phyloP scores from a whole-genome alignment of 2,888 invertebrate genomes.

The Saturnia japonica region DNA sequence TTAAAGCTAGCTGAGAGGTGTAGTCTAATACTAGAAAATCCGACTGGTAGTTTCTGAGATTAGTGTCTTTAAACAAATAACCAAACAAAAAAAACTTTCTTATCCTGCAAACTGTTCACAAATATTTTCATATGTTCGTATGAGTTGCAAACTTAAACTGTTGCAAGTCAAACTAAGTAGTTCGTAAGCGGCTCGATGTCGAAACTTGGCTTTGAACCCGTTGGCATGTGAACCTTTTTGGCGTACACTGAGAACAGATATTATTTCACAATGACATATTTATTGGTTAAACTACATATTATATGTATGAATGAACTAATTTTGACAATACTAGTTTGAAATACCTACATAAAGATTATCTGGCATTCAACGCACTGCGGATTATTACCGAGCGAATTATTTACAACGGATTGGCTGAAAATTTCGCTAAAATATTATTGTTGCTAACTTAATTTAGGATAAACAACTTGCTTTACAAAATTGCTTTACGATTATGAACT shows the following conservation, averaged over 20 bases:
- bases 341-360: neutral
- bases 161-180: constrained; percentile 19
- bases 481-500: too few species aligned
- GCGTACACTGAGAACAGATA: constrained; percentile 8
- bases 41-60: too few species aligned
- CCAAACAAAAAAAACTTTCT: neutral
- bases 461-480: too few species aligned
- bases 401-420: too few species aligned
- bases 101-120: neutral
- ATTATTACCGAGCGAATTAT: too few species aligned
- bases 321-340: neutral
- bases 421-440: too few species aligned
- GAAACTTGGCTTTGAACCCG: constrained; percentile 32
- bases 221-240: constrained; percentile 20
- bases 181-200: constrained; percentile 20
- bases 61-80: too few species aligned
- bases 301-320: constrained; percentile 4
- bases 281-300: too few species aligned
- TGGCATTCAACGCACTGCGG: neutral
- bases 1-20: too few species aligned
- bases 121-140: neutral
- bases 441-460: too few species aligned
- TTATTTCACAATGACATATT: constrained; percentile 15
- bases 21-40: too few species aligned
- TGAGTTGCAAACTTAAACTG: neutral